Percentiles rank a stretch among this genome's conserved stretches.
phyloP scores from a whole-genome alignment of 2,888 invertebrate species.

The Hylaea fasciaria region DNA sequence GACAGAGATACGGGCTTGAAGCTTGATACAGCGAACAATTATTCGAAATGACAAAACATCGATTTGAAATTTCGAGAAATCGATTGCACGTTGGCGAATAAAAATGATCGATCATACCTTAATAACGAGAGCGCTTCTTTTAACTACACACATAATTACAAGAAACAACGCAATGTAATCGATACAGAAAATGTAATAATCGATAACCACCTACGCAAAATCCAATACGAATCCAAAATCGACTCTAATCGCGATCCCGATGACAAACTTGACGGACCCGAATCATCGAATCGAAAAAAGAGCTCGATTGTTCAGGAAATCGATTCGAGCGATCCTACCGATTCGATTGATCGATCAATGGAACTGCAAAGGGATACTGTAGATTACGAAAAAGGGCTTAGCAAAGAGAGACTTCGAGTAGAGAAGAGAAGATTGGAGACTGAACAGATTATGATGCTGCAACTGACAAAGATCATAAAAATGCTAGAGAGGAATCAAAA shows the following conservation, averaged over 20 bases:
- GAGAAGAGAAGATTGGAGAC: slow-evolving; percentile 52
- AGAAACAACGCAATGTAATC: not conserved
- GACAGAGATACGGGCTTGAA: slow-evolving; percentile 6
- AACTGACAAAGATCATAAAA: slow-evolving; percentile 64
- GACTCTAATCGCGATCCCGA: slow-evolving; percentile 25
- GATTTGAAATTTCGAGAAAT: slow-evolving; percentile 36
- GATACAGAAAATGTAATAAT: not conserved
- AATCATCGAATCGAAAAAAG: slow-evolving; percentile 24
- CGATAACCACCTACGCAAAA: slow-evolving; percentile 9
- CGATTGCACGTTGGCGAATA: slow-evolving; percentile 20
- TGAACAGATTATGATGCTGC: slow-evolving; percentile 59
- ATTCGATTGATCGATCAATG: slow-evolving; percentile 39
- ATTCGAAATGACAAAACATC: slow-evolving; percentile 27
- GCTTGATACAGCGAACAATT: slow-evolving; percentile 4
- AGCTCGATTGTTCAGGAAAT: slow-evolving; percentile 30
- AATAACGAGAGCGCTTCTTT: slow-evolving; percentile 1
- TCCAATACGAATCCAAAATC: slow-evolving; percentile 14
- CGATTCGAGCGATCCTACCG: slow-evolving; percentile 26
- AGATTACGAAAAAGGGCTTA: slow-evolving; percentile 43
- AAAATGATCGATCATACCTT: slow-evolving; percentile 8
- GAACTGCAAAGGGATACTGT: slow-evolving; percentile 45
- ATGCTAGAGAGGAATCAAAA: slow-evolving; percentile 65
- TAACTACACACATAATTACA: slow-evolving; percentile 3
- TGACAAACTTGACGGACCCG: slow-evolving; percentile 15
- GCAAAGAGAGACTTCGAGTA: slow-evolving; percentile 41